Evolutionary conservation across 2,113 vertebrate genomes (phyloP).

Genomic region (Sakesphorus luctuosus): DNA sequence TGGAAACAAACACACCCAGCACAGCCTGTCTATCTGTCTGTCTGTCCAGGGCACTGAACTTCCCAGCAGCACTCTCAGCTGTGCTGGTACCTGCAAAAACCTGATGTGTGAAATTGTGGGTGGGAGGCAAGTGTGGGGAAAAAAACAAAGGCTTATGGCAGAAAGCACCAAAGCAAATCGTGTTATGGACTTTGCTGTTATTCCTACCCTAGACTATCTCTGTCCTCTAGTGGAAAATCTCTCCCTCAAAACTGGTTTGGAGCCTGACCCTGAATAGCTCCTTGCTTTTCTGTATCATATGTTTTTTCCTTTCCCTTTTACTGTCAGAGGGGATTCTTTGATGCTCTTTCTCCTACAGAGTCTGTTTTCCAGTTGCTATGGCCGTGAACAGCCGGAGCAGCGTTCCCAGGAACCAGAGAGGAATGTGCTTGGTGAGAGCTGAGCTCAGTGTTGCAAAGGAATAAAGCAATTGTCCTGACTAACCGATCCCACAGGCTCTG

Average conservation of each 20-base stretch:
- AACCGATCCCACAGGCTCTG: neutral
- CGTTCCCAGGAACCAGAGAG: neutral
- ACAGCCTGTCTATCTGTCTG: neutral
- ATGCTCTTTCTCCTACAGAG: neutral
- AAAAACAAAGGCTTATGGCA: neutral
- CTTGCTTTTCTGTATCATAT: neutral
- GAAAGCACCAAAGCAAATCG: neutral
- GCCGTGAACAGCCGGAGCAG: neutral
- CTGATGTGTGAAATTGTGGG: neutral
- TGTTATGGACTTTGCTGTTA: neutral
- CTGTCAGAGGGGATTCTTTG: neutral
- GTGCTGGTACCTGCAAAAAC: neutral
- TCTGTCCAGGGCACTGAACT: slow-evolving; percentile 1
- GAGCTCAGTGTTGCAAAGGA: neutral
- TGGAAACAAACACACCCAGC: neutral
- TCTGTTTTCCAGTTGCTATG: slow-evolving; percentile 25
- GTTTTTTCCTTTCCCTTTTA: neutral
- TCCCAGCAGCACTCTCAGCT: neutral
- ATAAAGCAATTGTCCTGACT: slow-evolving; percentile 26
- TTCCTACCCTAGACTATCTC: neutral
- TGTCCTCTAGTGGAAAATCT: neutral
- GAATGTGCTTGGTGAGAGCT: neutral
- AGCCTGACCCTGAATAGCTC: neutral
- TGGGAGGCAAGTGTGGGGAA: neutral
- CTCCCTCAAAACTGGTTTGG: neutral